phyloP scores from a whole-genome alignment of 2,888 invertebrate species.

The Eristalinus aeneus region DNA sequence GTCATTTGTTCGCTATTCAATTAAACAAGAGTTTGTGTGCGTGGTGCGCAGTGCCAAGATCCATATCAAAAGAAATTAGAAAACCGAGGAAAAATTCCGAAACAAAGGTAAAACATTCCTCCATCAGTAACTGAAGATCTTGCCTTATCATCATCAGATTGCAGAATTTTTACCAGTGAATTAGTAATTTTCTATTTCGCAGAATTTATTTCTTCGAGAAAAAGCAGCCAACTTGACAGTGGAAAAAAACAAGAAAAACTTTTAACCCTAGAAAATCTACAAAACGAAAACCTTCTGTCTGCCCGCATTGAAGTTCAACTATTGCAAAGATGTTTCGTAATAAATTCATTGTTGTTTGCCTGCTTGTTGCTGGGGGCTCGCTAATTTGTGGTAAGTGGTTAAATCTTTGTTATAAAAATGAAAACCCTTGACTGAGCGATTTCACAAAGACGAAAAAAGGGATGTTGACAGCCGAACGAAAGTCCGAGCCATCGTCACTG shows the following conservation, averaged over 20 bases:
- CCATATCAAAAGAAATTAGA: slow-evolving; percentile 18
- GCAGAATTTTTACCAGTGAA: slow-evolving; percentile 11
- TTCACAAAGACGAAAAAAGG: neutral
- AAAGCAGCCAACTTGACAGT: neutral
- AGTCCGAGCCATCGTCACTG: neutral
- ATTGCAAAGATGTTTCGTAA: slow-evolving; percentile 59
- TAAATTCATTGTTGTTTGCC: slow-evolving; percentile 58
- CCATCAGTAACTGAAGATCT: neutral
- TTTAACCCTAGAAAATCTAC: neutral
- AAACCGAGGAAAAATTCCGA: slow-evolving; percentile 46
- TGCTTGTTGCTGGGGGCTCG: slow-evolving; percentile 62
- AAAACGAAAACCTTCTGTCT: neutral
- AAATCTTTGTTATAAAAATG: neutral
- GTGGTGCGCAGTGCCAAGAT: slow-evolving; percentile 43
- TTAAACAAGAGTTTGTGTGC: slow-evolving; percentile 3
- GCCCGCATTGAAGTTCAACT: neutral
- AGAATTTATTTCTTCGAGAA: slow-evolving; percentile 23
- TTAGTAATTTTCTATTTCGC: slow-evolving; percentile 19
- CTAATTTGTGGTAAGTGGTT: slow-evolving; percentile 56
- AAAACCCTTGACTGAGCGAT: neutral
- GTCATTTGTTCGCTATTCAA: slow-evolving; percentile 36
- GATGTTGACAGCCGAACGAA: neutral
- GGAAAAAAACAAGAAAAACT: neutral
- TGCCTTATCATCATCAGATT: neutral
- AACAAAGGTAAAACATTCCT: slow-evolving; percentile 47